phyloP scores from a whole-genome alignment of 2,797 vertebrate species.

The Lacerta viridis region DNA sequence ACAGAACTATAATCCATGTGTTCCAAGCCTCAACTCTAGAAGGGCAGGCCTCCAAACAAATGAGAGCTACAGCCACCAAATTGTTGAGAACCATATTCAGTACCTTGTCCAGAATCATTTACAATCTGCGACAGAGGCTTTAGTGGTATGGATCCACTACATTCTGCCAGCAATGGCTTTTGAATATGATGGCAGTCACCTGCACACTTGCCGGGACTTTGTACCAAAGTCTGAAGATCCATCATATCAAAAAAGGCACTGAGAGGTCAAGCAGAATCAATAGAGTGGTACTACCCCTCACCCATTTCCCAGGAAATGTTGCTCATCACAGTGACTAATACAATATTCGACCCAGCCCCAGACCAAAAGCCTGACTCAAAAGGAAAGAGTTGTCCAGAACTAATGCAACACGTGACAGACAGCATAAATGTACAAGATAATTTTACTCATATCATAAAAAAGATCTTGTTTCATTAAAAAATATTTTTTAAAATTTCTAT shows the following conservation, averaged over 20 bases:
- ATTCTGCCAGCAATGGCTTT: not conserved
- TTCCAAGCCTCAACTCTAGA: not conserved
- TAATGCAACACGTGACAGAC: not conserved
- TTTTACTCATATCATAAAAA: not conserved
- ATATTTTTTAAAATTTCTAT: not conserved
- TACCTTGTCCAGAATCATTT: not conserved
- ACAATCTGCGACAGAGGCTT: not conserved
- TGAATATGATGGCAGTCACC: not conserved
- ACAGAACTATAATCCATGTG: not conserved
- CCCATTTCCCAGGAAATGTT: not conserved
- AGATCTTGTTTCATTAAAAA: not conserved
- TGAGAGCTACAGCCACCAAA: not conserved
- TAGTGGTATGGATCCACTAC: not conserved
- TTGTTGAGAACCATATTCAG: not conserved
- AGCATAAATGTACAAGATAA: not conserved
- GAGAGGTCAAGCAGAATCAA: not conserved
- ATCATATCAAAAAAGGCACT: not conserved
- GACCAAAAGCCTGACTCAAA: not conserved
- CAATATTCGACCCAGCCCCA: not conserved
- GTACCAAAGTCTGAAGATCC: not conserved
- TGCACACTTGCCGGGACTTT: not conserved
- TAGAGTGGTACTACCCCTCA: not conserved
- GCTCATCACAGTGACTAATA: not conserved
- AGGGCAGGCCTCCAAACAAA: not conserved
- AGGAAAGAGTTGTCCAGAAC: not conserved